Percentiles rank a stretch among this genome's conserved stretches.
Conservation (phyloP, 2,888 invertebrate species). For the Gari tellinella region DNA sequence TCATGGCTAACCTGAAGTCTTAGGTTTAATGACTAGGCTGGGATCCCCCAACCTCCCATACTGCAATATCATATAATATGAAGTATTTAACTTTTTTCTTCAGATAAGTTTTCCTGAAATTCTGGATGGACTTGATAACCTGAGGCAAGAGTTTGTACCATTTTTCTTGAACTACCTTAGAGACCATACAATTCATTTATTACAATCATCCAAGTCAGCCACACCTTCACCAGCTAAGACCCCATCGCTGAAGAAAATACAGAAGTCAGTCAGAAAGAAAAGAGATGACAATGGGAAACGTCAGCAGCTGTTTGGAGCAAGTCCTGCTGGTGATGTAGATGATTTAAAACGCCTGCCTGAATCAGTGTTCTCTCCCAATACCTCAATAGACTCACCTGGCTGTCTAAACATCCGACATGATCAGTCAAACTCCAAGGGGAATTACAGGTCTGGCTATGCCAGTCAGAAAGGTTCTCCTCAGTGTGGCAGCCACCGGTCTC, state of each 20-base stretch:
- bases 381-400: conserved; percentile 62
- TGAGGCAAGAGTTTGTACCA: conserved; percentile 76
- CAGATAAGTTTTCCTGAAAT: conserved; percentile 14
- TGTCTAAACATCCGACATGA: conserved; percentile 33
- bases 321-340: conserved; percentile 63
- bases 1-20: no score
- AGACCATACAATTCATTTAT: conserved; percentile 75
- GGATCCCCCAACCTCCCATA: no score
- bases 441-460: conserved; percentile 20
- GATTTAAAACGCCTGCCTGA: conserved; percentile 53
- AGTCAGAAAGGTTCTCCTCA: conserved; percentile 56
- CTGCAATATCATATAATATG: no score
- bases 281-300: conserved; percentile 55
- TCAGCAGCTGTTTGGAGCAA: conserved; percentile 72
- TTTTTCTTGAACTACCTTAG: conserved; percentile 79
- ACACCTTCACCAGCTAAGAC: conserved; percentile 79
- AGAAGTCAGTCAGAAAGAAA: conserved; percentile 47
- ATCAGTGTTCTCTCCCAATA: conserved; percentile 69
- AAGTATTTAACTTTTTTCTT: background rate
- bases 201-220: conserved; percentile 73
- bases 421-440: conserved; percentile 30
- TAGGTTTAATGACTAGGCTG: no score
- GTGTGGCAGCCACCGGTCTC: conserved; percentile 57
- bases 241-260: conserved; percentile 68
- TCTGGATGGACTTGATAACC: conserved; percentile 54